phyloP scores from a whole-genome alignment of 1,140 invertebrate species.

The Aethina tumida region DNA sequence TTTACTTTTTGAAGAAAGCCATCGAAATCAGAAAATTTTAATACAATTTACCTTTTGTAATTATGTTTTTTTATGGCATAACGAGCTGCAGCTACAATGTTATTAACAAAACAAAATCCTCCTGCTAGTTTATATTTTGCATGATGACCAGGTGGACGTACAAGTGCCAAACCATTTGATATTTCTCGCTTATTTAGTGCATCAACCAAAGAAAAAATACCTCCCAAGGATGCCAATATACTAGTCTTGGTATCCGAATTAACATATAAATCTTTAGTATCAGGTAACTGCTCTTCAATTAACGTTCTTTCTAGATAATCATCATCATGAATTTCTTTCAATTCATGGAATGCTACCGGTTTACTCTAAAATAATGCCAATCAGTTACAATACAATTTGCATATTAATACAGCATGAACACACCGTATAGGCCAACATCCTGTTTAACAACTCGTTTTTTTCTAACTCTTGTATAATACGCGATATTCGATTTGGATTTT shows the following conservation, averaged over 20 bases:
- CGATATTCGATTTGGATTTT: neutral
- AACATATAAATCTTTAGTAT: slow-evolving; percentile 5
- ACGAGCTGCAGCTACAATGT: slow-evolving; percentile 70
- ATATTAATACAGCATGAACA: neutral
- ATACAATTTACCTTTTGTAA: slow-evolving; percentile 45
- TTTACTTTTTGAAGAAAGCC: neutral
- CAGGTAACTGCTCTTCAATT: neutral
- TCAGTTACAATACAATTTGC: neutral
- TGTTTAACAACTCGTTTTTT: too few relatives aligned
- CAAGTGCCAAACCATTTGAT: slow-evolving; percentile 64
- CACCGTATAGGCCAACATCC: neutral
- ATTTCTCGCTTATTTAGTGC: slow-evolving; percentile 33
- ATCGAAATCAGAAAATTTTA: slow-evolving; percentile 4
- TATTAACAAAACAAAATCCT: slow-evolving; percentile 88
- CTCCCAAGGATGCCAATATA: slow-evolving; percentile 4
- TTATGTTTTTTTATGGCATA: slow-evolving; percentile 47
- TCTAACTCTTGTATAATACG: neutral
- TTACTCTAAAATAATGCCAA: slow-evolving; percentile 7
- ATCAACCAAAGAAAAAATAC: slow-evolving; percentile 5
- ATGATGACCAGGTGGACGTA: slow-evolving; percentile 83
- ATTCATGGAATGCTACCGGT: neutral
- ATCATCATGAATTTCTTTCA: slow-evolving; percentile 5
- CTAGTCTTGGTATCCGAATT: slow-evolving; percentile 2
- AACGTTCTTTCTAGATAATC: neutral
- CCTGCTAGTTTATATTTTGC: slow-evolving; percentile 58